Evolutionary conservation across 2,888 invertebrate species (phyloP), one percentile per base, ranked within the genome.

Genomic region (Drosophila nigricruria): DNA sequence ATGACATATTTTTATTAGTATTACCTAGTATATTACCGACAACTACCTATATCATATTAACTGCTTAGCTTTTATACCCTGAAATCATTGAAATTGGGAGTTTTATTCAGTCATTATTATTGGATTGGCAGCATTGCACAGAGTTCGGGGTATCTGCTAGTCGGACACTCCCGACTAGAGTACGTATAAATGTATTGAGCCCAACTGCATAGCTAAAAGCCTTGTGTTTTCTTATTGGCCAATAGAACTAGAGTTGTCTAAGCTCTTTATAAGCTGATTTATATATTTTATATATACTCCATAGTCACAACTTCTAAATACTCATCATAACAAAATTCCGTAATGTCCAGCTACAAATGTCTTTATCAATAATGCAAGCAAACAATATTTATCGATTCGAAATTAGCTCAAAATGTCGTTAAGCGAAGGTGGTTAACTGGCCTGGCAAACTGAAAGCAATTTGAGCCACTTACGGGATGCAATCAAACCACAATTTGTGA

Each of bases 401-500:
- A 49, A 30, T 49, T 49, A 49, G 30, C 30, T 49, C 10, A 4
- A 18, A 47, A 47, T 30, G 47, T 30, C 47, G 47, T 47, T 47
- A 18, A 18, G 47, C 47, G 18, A 30, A 27, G 47, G 27, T 47
- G 27, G n/a, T n/a, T 27, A 47, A 27, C 10, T 10, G 47, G 47
- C 10, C 47, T 12, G 42, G n/a, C 0, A 12, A 16, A 23, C 32
- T 43, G 23, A 14, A 30, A 57, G 36, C 18, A 32, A 25, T 32
- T 57, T 20, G 38, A 50, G 36, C 30, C 59, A 59, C 50, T 43
- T 73, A 50, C 58, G 30, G 27, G 57, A 62, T 56, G 70, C 62
- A 73, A 62, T 74, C 74, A 73, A 65, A 54, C 5, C 50, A 9
- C 27, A 32, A 32, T 34, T 52, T 34, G 50, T 52, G 20, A 12